Base-by-base conservation (phyloP, 1,140 invertebrate species). In the Phortica variegata region DNA sequence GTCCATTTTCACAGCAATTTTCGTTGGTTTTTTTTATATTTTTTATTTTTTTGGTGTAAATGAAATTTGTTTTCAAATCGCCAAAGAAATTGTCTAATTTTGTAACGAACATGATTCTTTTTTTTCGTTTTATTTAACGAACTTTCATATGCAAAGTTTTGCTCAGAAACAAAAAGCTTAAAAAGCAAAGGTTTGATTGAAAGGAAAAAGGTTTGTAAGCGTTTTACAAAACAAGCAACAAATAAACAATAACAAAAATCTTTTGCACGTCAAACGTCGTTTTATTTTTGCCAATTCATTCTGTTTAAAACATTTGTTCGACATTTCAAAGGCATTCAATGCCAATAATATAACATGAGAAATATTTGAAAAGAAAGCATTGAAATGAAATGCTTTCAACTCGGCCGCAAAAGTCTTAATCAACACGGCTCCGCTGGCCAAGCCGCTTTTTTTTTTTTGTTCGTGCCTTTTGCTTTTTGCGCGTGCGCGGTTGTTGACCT, bases 251-350 rank as follows among this genome's bases (percentile, higher is more conserved):
- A 58, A 52, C 38, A 49, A 23, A 43, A 20, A 43, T 44, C 47
- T 33, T 39, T 29, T 29, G 12, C n/a, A n/a, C n/a, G n/a, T n/a
- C n/a, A n/a, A n/a, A n/a, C n/a, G n/a, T n/a, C n/a, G n/a, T n/a
- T n/a, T n/a, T 8, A 34, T 34, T 60, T 58, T 17, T 58, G 63
- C 63, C 63, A 63, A 68, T 68, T 68, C 63, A 68, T 55, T 65
- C 65, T 69, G 65, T 68, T 68, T 68, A 68, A 68, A 68, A 68
- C 63, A 68, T 68, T 68, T 68, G 63, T 68, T 60, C 60, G 60
- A 63, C 63, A 68, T 68, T 68, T 63, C 63, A 60, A 55, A 61
- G 16, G 6, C 36, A 38, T 38, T 38, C 36, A 38, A 38, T 38
- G 36, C 10, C 9, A 38, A 38, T 38, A 38, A 38, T 15, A 38